phyloP scores from a whole-genome alignment of 1,140 invertebrate genomes.

The Globodera rostochiensis region DNA sequence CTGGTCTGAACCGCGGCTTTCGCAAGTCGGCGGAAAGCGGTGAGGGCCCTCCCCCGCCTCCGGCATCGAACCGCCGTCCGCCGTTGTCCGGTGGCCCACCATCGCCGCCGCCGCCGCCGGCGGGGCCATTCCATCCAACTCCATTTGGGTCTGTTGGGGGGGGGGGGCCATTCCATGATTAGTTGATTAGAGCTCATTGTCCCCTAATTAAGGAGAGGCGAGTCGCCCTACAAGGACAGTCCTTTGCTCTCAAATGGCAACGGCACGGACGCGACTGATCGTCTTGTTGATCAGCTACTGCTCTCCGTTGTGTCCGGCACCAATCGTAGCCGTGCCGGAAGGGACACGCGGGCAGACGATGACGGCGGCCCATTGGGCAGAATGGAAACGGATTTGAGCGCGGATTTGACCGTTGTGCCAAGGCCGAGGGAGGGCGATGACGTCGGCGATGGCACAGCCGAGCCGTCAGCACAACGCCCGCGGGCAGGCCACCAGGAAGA shows the following conservation, averaged over 20 bases:
- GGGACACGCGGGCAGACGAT: background rate
- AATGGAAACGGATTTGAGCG: conserved; percentile 56
- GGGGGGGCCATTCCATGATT: too few relatives aligned
- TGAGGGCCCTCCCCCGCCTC: conserved; percentile 8
- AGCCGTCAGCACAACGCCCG: background rate
- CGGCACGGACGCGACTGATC: conserved; percentile 11
- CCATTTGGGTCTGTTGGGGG: conserved; percentile 19
- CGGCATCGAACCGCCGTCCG: background rate
- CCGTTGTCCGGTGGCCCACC: background rate
- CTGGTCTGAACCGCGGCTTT: background rate
- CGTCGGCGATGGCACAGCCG: background rate
- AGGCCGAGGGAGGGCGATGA: background rate
- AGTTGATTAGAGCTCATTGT: too few relatives aligned
- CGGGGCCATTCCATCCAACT: conserved; percentile 1
- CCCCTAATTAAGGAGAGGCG: conserved; percentile 18
- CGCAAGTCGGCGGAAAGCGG: background rate
- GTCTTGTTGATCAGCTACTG: conserved; percentile 21
- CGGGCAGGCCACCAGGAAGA: background rate
- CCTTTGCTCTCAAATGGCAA: conserved; percentile 18
- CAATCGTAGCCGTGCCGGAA: conserved; percentile 23
- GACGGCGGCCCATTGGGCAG: background rate
- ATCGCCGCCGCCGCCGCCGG: background rate
- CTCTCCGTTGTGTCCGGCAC: background rate
- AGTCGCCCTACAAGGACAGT: conserved; percentile 42
- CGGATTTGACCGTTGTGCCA: conserved; percentile 30